phyloP scores from a whole-genome alignment of 2,888 invertebrate genomes.

The Apomyelois bistriatella region DNA sequence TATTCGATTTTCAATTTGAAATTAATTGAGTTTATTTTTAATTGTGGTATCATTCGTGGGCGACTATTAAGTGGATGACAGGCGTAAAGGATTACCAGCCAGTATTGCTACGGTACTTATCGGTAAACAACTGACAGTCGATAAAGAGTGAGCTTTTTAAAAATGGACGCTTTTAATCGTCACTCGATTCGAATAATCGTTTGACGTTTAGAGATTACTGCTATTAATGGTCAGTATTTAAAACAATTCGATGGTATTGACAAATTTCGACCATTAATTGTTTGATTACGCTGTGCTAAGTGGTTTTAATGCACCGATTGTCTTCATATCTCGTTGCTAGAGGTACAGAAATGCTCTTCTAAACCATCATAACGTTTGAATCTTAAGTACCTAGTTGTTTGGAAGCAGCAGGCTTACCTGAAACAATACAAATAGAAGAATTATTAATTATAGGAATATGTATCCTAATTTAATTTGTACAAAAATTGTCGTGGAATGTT shows the following conservation, averaged over 20 bases:
- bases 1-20: slow-evolving; percentile 4
- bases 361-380: not conserved
- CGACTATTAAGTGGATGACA: slow-evolving; percentile 16
- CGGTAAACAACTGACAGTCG: slow-evolving; percentile 49
- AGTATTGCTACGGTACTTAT: slow-evolving; percentile 31
- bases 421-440: slow-evolving; percentile 35
- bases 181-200: slow-evolving; percentile 62
- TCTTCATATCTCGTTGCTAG: slow-evolving; percentile 35
- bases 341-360: slow-evolving; percentile 19
- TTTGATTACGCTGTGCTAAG: slow-evolving; percentile 32
- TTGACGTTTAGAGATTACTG: slow-evolving; percentile 66
- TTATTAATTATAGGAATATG: slow-evolving; percentile 19
- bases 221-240: slow-evolving; percentile 56
- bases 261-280: slow-evolving; percentile 58
- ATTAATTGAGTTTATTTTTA: slow-evolving; percentile 6
- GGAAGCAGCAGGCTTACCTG: slow-evolving; percentile 41
- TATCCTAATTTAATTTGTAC: not conserved
- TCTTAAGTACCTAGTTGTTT: not conserved
- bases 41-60: slow-evolving; percentile 9
- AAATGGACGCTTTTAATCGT: slow-evolving; percentile 70
- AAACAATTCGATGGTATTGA: slow-evolving; percentile 62
- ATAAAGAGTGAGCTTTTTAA: slow-evolving; percentile 55
- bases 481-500: too few relatives aligned
- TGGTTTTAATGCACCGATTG: slow-evolving; percentile 48
- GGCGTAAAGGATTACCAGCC: slow-evolving; percentile 22